Conservation (phyloP, 2,888 invertebrate species). For the Branchipolynoe longqiensis region DNA sequence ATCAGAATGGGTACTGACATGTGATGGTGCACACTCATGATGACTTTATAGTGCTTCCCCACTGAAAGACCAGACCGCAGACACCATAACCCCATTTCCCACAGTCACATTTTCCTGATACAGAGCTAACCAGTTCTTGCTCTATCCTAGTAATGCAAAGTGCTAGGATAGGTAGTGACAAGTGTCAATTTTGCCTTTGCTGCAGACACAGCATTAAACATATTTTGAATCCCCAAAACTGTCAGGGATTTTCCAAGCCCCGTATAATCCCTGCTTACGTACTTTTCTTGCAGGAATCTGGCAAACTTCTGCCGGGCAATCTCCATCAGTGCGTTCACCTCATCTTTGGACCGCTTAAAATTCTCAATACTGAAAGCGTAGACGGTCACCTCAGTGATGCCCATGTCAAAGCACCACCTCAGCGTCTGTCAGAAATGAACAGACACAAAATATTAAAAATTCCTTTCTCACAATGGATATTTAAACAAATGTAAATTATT, state of each 20-base stretch:
- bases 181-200: neutral
- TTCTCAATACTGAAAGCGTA: conserved; percentile 99
- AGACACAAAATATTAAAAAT: neutral
- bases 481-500: neutral
- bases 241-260: too few relatives aligned
- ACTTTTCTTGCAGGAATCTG: conserved; percentile 91
- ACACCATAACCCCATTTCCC: too few relatives aligned
- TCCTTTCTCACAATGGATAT: neutral
- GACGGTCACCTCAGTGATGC: conserved; percentile 96
- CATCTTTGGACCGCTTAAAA: conserved; percentile 94
- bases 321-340: conserved; percentile 93
- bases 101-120: too few relatives aligned
- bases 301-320: conserved; percentile 93
- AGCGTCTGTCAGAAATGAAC: conserved; percentile 66
- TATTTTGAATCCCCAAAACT: too few relatives aligned
- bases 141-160: too few relatives aligned
- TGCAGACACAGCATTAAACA: neutral
- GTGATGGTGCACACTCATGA: too few relatives aligned
- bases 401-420: conserved; percentile 94
- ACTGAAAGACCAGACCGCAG: too few relatives aligned
- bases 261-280: too few relatives aligned
- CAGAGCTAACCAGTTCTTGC: too few relatives aligned
- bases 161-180: too few relatives aligned
- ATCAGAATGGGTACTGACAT: too few relatives aligned
- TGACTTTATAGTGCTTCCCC: too few relatives aligned